Base-by-base conservation (phyloP, 2,797 vertebrate species). In the Rachycentron canadum region DNA sequence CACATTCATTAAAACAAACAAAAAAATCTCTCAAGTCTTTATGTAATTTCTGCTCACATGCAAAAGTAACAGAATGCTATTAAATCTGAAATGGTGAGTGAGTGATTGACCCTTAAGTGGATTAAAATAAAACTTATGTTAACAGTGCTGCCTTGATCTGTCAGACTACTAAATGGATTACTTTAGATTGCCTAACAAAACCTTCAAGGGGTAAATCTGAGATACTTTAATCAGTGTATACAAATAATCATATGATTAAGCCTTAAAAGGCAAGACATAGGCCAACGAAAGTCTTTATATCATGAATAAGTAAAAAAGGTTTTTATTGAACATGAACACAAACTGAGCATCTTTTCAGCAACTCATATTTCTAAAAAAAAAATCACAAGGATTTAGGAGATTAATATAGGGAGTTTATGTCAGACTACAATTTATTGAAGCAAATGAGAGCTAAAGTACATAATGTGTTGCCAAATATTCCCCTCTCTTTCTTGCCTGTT, bases 81-180 rank as follows among this genome's bases (percentile, higher is more conserved):
- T 43, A 26, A 41, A 71, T 30, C 21, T 66, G 43, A 64, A 76
- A n/a, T 28, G 4, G 53, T 58, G 59, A 69, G 65, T 75, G 72
- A 79, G 50, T 28, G 58, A 75, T 17, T 68, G 76, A 47, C 52
- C 38, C 71, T 60, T 78, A 83, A 91, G 61, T 82, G 50, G 84
- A 90, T 91, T 86, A 90, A 69, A 57, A 34, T 41, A 78, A n/a
- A n/a, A n/a, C n/a, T 68, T 73, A 55, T 40, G 53, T 81, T 67
- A 50, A 81, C 64, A 36, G 62, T 47, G 38, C 12, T 56, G 43
- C 11, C 21, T 73, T 84, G 57, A 90, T 79, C 66, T 83, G 64
- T 77, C 53, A 59, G 47, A 84, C 62, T 19, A 49, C 63, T 78
- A 84, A 91, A 85, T 53, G 55, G 78, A 92, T 89, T 84, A 82